phyloP scores from a whole-genome alignment of 2,888 invertebrate genomes.

The Caenorhabditis macrosperma region DNA sequence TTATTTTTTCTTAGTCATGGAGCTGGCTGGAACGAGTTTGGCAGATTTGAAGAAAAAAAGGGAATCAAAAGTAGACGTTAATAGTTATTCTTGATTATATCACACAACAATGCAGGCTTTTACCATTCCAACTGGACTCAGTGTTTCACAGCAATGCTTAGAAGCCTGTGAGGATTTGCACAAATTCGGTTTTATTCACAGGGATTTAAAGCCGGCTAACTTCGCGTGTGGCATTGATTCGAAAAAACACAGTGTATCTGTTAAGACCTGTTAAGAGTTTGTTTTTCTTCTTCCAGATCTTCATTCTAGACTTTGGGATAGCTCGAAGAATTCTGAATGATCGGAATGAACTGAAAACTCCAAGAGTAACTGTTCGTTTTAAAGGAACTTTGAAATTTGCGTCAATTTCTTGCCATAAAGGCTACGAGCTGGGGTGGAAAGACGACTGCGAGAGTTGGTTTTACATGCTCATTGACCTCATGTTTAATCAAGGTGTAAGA shows the following conservation, averaged over 20 bases:
- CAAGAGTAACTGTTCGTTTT: constrained; percentile 63
- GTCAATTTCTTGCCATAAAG: constrained; percentile 71
- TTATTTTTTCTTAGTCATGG: constrained; percentile 74
- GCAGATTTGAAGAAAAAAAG: constrained; percentile 69
- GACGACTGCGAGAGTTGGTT: constrained; percentile 78
- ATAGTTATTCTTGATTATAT: no score
- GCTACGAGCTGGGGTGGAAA: constrained; percentile 70
- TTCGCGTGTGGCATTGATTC: constrained; percentile 69
- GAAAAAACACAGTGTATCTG: constrained; percentile 30
- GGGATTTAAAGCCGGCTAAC: constrained; percentile 76
- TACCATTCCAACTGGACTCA: constrained; percentile 68
- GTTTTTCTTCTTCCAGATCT: constrained; percentile 64
- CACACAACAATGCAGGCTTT: constrained; percentile 66
- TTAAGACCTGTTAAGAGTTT: neutral
- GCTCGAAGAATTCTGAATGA: constrained; percentile 71
- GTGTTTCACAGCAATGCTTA: constrained; percentile 70
- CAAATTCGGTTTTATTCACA: constrained; percentile 75
- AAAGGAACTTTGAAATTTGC: constrained; percentile 77
- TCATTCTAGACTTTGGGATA: constrained; percentile 77
- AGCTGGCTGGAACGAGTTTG: constrained; percentile 72
- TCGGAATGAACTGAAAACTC: constrained; percentile 67
- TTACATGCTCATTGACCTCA: constrained; percentile 75
- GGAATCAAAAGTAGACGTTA: constrained; percentile 50
- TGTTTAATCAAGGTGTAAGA: constrained; percentile 26
- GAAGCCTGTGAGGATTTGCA: constrained; percentile 77